phyloP scores from a whole-genome alignment of 2,888 invertebrate species.

The Itoplectis maculator region DNA sequence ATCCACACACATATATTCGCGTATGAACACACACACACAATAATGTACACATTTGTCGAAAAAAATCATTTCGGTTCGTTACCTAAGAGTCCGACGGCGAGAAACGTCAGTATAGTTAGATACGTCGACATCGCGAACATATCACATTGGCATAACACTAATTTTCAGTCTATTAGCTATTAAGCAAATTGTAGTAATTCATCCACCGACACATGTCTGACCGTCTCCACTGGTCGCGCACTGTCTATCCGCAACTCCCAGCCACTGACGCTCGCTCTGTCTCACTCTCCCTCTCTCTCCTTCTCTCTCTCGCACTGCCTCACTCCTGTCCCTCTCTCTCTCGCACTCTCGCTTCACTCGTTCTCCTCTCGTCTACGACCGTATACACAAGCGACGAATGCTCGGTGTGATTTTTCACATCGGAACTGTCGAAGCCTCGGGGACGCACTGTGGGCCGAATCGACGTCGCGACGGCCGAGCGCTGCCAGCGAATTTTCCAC shows the following conservation, averaged over 20 bases:
- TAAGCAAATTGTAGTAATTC: slow-evolving; percentile 81
- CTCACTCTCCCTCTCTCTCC: slow-evolving; percentile 23
- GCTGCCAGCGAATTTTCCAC: no score
- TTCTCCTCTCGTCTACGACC: background rate
- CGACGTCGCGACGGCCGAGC: background rate
- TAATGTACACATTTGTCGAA: slow-evolving; percentile 15
- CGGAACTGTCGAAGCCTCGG: no score
- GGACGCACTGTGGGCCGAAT: no score
- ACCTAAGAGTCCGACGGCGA: slow-evolving; percentile 82
- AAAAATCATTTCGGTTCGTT: slow-evolving; percentile 71
- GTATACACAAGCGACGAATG: no score
- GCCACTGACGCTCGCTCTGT: slow-evolving; percentile 8
- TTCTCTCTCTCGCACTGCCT: background rate
- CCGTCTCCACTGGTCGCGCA: slow-evolving; percentile 50
- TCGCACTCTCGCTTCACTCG: background rate
- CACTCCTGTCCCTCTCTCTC: slow-evolving; percentile 24
- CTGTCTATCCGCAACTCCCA: slow-evolving; percentile 10
- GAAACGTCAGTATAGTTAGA: slow-evolving; percentile 80
- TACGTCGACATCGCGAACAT: slow-evolving; percentile 80
- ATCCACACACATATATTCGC: background rate
- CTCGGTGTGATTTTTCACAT: background rate
- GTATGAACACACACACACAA: slow-evolving; percentile 7
- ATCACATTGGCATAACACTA: slow-evolving; percentile 81
- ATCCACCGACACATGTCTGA: slow-evolving; percentile 73
- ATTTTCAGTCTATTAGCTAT: slow-evolving; percentile 81